Percentiles rank a stretch among this genome's conserved stretches.
Evolutionary conservation across 2,113 vertebrate species (phyloP).

Genomic region (Catharus fuscescens): DNA sequence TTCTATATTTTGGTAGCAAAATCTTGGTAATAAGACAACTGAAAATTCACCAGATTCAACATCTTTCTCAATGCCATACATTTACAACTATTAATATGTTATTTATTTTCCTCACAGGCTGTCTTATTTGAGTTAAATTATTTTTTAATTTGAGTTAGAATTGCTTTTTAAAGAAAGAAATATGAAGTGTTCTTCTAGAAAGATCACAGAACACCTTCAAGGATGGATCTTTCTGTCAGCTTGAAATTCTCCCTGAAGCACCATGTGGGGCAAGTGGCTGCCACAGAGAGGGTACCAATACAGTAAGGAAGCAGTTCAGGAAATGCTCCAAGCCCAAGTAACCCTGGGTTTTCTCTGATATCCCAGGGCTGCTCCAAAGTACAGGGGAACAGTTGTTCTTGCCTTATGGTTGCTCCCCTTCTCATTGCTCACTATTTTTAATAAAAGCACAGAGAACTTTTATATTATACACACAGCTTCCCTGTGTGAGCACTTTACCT

Average conservation of each 20-base stretch:
- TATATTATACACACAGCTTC: neutral
- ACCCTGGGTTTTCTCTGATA: neutral
- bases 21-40: neutral
- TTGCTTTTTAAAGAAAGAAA: neutral
- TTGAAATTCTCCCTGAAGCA: neutral
- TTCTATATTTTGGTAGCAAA: neutral
- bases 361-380: neutral
- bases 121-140: neutral
- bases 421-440: neutral
- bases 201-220: neutral
- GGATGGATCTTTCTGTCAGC: neutral
- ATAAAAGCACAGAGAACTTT: neutral
- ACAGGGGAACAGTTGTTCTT: neutral
- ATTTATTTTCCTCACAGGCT: neutral
- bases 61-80: neutral
- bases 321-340: neutral
- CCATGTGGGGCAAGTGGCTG: neutral
- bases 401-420: neutral
- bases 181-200: neutral
- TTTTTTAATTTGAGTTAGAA: neutral
- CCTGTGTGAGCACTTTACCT: slow-evolving; percentile 15
- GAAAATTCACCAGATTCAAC: neutral
- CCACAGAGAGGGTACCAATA: neutral
- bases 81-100: neutral
- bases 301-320: neutral